Base-by-base conservation (phyloP, 1,140 invertebrate species). In the Vanessa atalanta region DNA sequence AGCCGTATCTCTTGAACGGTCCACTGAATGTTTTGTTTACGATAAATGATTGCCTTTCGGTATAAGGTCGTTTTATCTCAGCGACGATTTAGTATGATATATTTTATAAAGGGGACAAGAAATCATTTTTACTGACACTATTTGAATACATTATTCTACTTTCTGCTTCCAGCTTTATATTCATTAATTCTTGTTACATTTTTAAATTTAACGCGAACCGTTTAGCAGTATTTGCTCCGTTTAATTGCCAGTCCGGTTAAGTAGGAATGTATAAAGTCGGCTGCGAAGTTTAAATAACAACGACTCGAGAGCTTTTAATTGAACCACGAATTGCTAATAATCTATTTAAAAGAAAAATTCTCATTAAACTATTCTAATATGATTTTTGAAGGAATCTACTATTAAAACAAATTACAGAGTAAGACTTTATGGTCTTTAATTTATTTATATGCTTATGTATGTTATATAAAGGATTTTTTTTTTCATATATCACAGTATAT, bases 11-110 rank as follows among this genome's bases (percentile, higher is more conserved):
- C 64, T 73, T 74, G 67, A 79, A 73, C 72, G 74, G 63, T 73
- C 78, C 71, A 73, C 78, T 76, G 71, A 50, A 50, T 76, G 75
- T 79, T 79, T 79, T 79, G 74, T 79, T 79, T 74, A 72, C 75
- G 57, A 76, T 79, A 79, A 76, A 76, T 78, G 70, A 78, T 72
- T 70, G 74, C 75, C 75, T 70, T 69, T 73, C 60, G 65, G 65
- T 63, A 70, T 72, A 68, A 72, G 50, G 64, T 68, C 50, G 76
- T 72, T 79, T 79, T 79, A 73, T 75, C 63, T 66, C 73, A 20
- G 60, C 60, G 65, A 69, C 65, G 67, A 75, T 75, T 75, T 75
- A 75, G 20, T 50, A 61, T 70, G 68, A 50, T 60, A 70, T 70
- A 70, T 70, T 63, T 70, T 37, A 50, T 57, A 61, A 15, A 7